Evolutionary conservation across 2,797 vertebrate species (phyloP).

Genomic region (Gambusia yucatana): DNA sequence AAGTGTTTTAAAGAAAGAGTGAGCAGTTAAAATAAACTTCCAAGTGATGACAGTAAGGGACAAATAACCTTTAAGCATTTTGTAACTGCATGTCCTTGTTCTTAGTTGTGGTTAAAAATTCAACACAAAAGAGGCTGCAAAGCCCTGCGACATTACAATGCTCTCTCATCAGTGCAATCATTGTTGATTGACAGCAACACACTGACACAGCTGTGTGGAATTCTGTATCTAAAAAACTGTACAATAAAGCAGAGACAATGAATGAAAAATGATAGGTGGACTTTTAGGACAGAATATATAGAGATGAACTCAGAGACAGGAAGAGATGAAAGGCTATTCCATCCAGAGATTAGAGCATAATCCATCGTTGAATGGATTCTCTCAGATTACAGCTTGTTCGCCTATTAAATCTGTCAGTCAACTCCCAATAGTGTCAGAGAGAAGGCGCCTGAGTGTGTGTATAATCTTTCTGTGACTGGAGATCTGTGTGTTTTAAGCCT

Average conservation of each 20-base stretch:
- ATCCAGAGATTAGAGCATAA: slow-evolving; percentile 73
- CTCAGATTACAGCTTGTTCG: slow-evolving; percentile 75
- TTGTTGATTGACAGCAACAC: slow-evolving; percentile 51
- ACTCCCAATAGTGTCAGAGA: slow-evolving; percentile 43
- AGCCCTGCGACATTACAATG: slow-evolving; percentile 35
- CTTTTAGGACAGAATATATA: slow-evolving; percentile 53
- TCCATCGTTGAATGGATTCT: slow-evolving; percentile 73
- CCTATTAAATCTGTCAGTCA: slow-evolving; percentile 74
- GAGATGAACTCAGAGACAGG: slow-evolving; percentile 21
- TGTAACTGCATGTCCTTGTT: slow-evolving; percentile 6
- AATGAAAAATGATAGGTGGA: slow-evolving; percentile 43
- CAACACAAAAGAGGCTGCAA: slow-evolving; percentile 35
- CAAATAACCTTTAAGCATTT: slow-evolving; percentile 5
- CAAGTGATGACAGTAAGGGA: neutral
- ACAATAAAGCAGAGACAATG: slow-evolving; percentile 53
- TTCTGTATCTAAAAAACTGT: slow-evolving; percentile 27
- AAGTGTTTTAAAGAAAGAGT: slow-evolving; percentile 38
- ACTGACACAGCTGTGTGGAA: slow-evolving; percentile 45
- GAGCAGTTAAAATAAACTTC: slow-evolving; percentile 22
- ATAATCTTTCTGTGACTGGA: slow-evolving; percentile 46
- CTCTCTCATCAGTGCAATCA: slow-evolving; percentile 54
- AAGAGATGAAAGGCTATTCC: slow-evolving; percentile 64
- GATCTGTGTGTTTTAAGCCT: slow-evolving; percentile 64
- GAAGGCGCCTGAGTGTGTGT: slow-evolving; percentile 25
- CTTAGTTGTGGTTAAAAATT: slow-evolving; percentile 21